Conservation (phyloP, 2,113 vertebrate genomes). For the Paradisaea rubra region DNA sequence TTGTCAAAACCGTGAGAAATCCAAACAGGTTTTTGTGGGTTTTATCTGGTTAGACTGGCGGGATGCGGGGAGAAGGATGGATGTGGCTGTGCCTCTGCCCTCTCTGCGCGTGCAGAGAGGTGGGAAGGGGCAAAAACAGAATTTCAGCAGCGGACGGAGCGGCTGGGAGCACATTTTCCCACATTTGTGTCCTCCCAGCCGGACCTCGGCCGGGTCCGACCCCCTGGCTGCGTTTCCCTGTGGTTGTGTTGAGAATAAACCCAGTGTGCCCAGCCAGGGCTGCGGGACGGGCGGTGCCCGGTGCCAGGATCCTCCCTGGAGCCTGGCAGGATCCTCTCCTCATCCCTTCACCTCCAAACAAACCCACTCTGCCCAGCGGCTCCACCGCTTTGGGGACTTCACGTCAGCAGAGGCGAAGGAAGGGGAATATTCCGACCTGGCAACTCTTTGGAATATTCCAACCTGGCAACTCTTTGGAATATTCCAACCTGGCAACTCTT, state of each 20-base stretch:
- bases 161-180: accelerated
- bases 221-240: not conserved
- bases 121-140: not conserved
- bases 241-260: not conserved
- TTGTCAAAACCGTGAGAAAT: accelerated
- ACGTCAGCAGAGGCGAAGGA: accelerated
- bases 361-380: not conserved
- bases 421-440: accelerated
- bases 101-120: accelerated
- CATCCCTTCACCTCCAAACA: not conserved
- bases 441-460: accelerated
- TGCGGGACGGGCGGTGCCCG: accelerated
- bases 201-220: accelerated
- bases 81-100: accelerated
- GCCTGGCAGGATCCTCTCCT: accelerated
- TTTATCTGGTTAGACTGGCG: accelerated
- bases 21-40: accelerated
- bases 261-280: not conserved
- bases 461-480: too few species aligned
- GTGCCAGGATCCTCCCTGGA: not conserved
- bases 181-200: accelerated
- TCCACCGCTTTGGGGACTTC: accelerated
- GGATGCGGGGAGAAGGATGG: accelerated
- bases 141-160: accelerated
- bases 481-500: too few species aligned